These are phyloP conservation scores for Diadophis punctatus DNA, from an alignment of 2,113 vertebrate genomes.

Conservation along the genomic window DNA sequence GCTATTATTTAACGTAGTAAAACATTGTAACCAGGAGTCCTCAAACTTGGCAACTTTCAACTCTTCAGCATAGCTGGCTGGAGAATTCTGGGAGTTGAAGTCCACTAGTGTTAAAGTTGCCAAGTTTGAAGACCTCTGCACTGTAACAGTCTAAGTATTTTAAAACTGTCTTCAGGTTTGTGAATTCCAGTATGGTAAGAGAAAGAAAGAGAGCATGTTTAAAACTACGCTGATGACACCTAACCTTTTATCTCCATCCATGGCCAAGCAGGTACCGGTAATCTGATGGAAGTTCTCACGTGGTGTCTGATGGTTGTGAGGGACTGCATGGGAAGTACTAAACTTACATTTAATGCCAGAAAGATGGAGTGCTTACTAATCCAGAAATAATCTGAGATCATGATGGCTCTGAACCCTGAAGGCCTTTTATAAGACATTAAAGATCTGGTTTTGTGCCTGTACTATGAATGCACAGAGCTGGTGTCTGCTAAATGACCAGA, in stretches of 20 bases:
- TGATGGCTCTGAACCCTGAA: neutral
- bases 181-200: neutral
- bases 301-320: neutral
- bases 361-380: neutral
- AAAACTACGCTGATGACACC: neutral
- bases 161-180: neutral
- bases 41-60: no score
- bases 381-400: neutral
- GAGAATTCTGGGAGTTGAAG: no score
- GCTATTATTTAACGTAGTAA: neutral
- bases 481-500: neutral
- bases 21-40: neutral
- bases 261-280: neutral
- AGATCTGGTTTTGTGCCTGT: neutral
- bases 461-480: neutral
- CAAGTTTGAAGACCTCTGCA: neutral
- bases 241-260: neutral
- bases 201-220: neutral
- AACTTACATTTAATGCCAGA: neutral
- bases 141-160: neutral
- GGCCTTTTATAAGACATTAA: neutral
- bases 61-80: no score
- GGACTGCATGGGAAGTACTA: neutral
- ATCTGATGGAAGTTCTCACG: neutral
- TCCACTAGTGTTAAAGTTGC: no score